Conservation (phyloP, 2,888 invertebrate genomes). For the Amphipoea oculea region DNA sequence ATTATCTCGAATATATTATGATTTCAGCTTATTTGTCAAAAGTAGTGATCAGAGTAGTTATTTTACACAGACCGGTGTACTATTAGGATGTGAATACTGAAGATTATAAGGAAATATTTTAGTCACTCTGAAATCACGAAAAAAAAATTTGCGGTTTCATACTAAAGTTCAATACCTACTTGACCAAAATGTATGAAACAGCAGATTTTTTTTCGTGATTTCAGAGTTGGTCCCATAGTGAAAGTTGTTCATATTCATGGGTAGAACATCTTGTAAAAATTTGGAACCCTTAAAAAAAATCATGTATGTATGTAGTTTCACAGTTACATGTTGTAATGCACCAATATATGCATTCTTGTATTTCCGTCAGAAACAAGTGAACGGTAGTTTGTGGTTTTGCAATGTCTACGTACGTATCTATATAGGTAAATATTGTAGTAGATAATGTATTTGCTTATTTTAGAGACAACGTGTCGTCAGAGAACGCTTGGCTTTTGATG, state of each 20-base stretch:
- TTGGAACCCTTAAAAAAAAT: no score
- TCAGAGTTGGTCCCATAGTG: no score
- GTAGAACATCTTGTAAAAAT: no score
- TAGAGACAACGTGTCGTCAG: not conserved
- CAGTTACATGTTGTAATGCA: slow-evolving; percentile 48
- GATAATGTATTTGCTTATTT: slow-evolving; percentile 5
- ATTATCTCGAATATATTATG: slow-evolving; percentile 8
- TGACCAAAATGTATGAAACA: no score
- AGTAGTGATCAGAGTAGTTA: not conserved
- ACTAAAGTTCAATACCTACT: no score
- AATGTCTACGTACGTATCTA: slow-evolving; percentile 6
- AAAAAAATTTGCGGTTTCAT: no score
- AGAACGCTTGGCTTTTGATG: not conserved
- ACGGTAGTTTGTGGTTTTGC: slow-evolving; percentile 55
- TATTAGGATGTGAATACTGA: not conserved
- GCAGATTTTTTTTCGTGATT: no score
- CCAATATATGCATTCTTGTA: slow-evolving; percentile 30
- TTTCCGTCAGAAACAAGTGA: slow-evolving; percentile 47
- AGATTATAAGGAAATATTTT: no score
- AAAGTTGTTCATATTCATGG: no score
- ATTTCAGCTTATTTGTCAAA: slow-evolving; percentile 16
- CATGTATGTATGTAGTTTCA: slow-evolving; percentile 3
- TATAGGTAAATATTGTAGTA: slow-evolving; percentile 8
- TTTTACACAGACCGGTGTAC: not conserved
- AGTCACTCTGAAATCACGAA: no score